phyloP scores from a whole-genome alignment of 1,140 invertebrate genomes.

The Oryctes rhinoceros region DNA sequence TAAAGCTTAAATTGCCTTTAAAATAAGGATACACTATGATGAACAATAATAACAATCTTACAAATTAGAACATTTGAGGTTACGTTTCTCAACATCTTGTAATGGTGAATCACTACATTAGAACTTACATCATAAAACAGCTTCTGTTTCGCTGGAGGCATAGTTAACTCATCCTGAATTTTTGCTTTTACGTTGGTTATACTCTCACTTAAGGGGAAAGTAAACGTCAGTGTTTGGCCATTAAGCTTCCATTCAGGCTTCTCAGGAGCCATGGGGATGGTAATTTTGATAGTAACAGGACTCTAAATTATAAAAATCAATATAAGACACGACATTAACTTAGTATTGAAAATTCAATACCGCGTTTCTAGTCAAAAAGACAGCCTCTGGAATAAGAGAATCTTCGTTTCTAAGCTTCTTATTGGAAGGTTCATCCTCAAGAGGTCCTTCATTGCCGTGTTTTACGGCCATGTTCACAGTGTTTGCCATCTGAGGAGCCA shows the following conservation, averaged over 20 bases:
- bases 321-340: constrained; percentile 9
- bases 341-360: constrained; percentile 43
- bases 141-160: constrained; percentile 99
- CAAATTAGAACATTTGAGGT: too few relatives aligned
- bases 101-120: constrained; percentile 30
- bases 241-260: constrained; percentile 97
- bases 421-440: constrained; percentile 84
- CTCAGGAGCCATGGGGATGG: constrained; percentile 84
- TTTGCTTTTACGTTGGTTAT: constrained; percentile 89
- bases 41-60: too few relatives aligned
- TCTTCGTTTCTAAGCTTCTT: constrained; percentile 95
- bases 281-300: constrained; percentile 80
- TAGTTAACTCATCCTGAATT: constrained; percentile 87
- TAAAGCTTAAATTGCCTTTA: too few relatives aligned
- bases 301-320: constrained; percentile 57
- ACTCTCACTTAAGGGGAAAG: constrained; percentile 80
- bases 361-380: constrained; percentile 77
- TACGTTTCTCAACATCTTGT: not conserved
- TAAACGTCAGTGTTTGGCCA: constrained; percentile 86
- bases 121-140: constrained; percentile 83
- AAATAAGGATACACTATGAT: too few relatives aligned
- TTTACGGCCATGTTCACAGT: constrained; percentile 63
- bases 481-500: constrained; percentile 59
- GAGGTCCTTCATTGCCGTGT: constrained; percentile 61
- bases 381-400: constrained; percentile 86